Conservation (phyloP, 2,888 invertebrate species). For the Eudemis profundana region DNA sequence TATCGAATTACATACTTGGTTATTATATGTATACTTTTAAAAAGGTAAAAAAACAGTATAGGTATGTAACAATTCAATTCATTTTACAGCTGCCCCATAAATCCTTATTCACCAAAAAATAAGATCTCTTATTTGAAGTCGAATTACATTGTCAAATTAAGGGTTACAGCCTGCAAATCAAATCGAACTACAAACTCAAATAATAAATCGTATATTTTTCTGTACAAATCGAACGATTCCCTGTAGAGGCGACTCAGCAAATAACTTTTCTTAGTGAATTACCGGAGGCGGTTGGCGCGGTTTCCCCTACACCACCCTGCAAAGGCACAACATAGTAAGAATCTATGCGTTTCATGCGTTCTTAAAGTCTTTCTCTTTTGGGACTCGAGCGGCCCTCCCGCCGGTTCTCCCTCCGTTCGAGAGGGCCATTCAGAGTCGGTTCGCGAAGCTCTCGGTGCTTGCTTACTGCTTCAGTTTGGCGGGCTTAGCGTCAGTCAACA, state of each 20-base stretch:
- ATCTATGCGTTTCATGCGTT: not conserved
- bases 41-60: no score
- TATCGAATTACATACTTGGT: no score
- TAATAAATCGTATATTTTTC: constrained; percentile 66
- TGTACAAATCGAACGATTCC: constrained; percentile 61
- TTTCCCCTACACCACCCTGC: constrained; percentile 73
- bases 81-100: no score
- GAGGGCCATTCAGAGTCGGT: constrained; percentile 82
- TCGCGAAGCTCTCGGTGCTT: constrained; percentile 81
- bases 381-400: constrained; percentile 74
- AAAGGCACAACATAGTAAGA: not conserved
- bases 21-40: no score
- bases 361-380: constrained; percentile 21
- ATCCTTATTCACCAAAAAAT: no score
- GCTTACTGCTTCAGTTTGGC: constrained; percentile 79
- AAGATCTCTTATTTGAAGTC: no score
- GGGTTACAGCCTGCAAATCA: not conserved
- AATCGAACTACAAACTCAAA: constrained; percentile 17
- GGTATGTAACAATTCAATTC: no score
- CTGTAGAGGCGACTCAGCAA: constrained; percentile 71
- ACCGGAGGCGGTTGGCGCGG: constrained; percentile 80
- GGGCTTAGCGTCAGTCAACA: constrained; percentile 73
- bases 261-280: constrained; percentile 85
- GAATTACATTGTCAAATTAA: no score
- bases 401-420: constrained; percentile 78